These are phyloP conservation scores for Poeciliopsis paucimaculata DNA, from an alignment of 2,797 vertebrate genomes.

Conservation along the genomic window DNA sequence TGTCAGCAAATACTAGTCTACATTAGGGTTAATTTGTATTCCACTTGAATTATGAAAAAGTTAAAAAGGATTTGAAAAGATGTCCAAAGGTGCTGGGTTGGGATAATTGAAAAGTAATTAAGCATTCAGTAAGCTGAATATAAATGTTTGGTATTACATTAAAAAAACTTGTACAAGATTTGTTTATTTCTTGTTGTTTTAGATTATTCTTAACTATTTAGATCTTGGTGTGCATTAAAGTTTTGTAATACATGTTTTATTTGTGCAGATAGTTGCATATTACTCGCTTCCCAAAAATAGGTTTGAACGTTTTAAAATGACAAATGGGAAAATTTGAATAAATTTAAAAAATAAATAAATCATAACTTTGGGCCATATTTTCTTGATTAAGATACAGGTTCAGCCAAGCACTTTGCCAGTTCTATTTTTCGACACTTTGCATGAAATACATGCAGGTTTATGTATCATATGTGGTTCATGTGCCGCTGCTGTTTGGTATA, in stretches of 20 bases:
- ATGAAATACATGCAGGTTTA: neutral
- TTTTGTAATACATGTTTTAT: neutral
- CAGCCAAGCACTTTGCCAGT: neutral
- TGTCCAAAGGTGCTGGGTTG: neutral
- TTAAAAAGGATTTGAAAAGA: neutral
- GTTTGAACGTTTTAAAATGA: neutral
- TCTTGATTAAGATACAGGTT: neutral
- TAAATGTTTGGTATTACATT: neutral
- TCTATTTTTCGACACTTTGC: neutral
- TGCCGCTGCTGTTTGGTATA: neutral
- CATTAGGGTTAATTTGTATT: neutral
- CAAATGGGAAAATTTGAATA: neutral
- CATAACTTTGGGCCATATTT: neutral
- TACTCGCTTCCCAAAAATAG: neutral
- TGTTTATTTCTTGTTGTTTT: neutral
- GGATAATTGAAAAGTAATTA: neutral
- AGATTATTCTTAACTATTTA: neutral
- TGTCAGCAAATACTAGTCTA: neutral
- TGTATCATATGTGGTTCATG: neutral
- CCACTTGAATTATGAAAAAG: neutral
- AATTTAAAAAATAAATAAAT: neutral
- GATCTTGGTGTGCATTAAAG: neutral
- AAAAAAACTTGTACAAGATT: neutral
- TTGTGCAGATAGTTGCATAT: neutral
- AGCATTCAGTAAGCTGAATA: neutral